These are phyloP conservation scores for Andrena haemorrhoa DNA, from an alignment of 2,888 invertebrate genomes.

Conservation along the genomic window DNA sequence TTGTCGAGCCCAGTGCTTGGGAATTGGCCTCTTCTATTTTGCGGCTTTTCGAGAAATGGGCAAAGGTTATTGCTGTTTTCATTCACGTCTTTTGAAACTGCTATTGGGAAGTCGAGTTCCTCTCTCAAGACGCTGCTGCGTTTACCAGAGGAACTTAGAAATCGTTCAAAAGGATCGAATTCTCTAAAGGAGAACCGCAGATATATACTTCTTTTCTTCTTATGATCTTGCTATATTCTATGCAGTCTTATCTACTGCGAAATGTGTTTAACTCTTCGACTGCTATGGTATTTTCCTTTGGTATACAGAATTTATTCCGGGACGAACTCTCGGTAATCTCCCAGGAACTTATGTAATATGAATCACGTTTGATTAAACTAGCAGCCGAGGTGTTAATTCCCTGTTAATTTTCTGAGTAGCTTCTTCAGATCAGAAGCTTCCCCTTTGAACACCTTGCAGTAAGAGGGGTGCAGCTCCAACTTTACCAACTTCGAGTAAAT, in stretches of 20 bases:
- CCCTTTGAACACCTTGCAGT: too few species aligned
- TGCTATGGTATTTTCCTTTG: neutral
- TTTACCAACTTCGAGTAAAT: too few species aligned
- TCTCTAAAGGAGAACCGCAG: neutral
- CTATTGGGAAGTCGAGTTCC: constrained; percentile 55
- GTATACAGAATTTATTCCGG: too few species aligned
- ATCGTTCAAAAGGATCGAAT: constrained; percentile 4
- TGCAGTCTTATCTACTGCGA: neutral
- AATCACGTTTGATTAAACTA: too few species aligned
- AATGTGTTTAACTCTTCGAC: constrained; percentile 1
- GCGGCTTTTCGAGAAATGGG: constrained; percentile 77
- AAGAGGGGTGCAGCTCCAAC: too few species aligned
- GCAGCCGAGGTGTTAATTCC: too few species aligned
- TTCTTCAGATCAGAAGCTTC: too few species aligned
- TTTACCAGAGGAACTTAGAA: constrained; percentile 27
- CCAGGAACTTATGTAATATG: too few species aligned
- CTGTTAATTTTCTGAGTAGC: too few species aligned
- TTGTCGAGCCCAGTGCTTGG: constrained; percentile 78
- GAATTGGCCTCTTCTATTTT: constrained; percentile 78
- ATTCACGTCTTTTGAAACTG: constrained; percentile 71
- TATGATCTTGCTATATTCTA: neutral
- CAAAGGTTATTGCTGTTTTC: constrained; percentile 82
- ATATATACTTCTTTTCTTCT: neutral
- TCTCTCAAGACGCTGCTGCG: constrained; percentile 15
- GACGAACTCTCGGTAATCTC: too few species aligned